Percentiles rank a stretch among this genome's conserved stretches.
Evolutionary conservation across 2,888 invertebrate species (phyloP).

Genomic region (Fabriciana adippe): DNA sequence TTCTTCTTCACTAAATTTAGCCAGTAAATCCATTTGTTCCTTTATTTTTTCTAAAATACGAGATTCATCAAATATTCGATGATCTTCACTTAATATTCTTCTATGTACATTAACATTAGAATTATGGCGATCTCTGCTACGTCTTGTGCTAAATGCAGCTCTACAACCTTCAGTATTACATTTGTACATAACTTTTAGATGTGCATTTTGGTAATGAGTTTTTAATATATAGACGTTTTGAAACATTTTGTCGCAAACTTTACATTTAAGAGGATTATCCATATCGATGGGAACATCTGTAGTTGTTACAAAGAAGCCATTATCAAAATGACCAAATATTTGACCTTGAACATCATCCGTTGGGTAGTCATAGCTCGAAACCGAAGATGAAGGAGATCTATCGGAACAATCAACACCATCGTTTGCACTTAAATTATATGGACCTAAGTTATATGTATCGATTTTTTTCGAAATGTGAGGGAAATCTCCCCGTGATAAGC

Average conservation of each 20-base stretch:
- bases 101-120: slow-evolving; percentile 95
- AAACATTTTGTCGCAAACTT: slow-evolving; percentile 95
- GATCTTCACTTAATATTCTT: slow-evolving; percentile 88
- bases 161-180: slow-evolving; percentile 97
- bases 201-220: slow-evolving; percentile 97
- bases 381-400: slow-evolving; percentile 84
- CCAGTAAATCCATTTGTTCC: slow-evolving; percentile 90
- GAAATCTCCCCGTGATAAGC: slow-evolving; percentile 89
- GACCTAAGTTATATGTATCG: slow-evolving; percentile 56
- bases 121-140: slow-evolving; percentile 95
- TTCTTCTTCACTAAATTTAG: slow-evolving; percentile 89
- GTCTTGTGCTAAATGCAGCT: slow-evolving; percentile 96
- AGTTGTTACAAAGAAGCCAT: slow-evolving; percentile 86
- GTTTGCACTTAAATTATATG: slow-evolving; percentile 67
- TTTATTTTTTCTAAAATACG: slow-evolving; percentile 81
- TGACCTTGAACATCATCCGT: slow-evolving; percentile 84
- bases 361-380: slow-evolving; percentile 81
- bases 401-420: slow-evolving; percentile 70
- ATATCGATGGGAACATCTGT: slow-evolving; percentile 94
- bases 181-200: slow-evolving; percentile 96
- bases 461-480: slow-evolving; percentile 69
- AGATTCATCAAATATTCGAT: slow-evolving; percentile 64
- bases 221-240: slow-evolving; percentile 96
- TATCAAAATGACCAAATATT: slow-evolving; percentile 88
- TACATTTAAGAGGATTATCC: slow-evolving; percentile 95